Conservation (phyloP, 2,113 vertebrate species). For the Empidonax alnorum region DNA sequence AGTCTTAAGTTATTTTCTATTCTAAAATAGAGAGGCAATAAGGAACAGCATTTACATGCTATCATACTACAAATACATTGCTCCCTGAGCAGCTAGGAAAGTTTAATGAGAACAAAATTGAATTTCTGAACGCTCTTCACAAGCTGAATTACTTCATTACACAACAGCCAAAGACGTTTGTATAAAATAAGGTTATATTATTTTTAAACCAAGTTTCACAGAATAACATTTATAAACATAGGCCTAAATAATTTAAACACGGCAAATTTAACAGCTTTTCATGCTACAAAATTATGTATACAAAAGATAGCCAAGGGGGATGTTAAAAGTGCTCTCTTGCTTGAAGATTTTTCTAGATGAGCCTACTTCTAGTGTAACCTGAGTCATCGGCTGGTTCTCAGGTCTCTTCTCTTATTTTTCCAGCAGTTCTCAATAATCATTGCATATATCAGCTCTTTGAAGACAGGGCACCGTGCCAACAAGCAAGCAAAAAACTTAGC, state of each 20-base stretch:
- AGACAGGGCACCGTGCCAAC: not conserved
- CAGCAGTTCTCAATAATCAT: not conserved
- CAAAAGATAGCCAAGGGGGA: conserved; percentile 68
- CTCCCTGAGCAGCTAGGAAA: conserved; percentile 36
- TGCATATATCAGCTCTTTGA: conserved; percentile 5
- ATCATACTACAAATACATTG: not conserved
- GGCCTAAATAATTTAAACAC: conserved; percentile 77
- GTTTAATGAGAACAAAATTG: not conserved
- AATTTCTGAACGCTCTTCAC: not conserved
- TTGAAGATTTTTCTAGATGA: conserved; percentile 59
- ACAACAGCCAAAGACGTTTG: conserved; percentile 28
- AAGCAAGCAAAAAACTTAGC: conserved; percentile 21
- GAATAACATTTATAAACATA: conserved; percentile 73
- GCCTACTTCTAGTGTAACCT: conserved; percentile 36
- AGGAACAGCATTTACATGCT: not conserved
- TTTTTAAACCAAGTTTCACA: conserved; percentile 76
- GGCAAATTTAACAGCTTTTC: conserved; percentile 71
- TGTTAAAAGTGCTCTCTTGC: conserved; percentile 72
- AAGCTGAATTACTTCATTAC: not conserved
- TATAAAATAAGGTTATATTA: conserved; percentile 80
- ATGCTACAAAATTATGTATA: conserved; percentile 77
- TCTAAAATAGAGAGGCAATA: conserved; percentile 22
- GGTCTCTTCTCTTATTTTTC: not conserved
- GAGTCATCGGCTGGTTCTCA: conserved; percentile 11
- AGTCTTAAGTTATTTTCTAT: not conserved